A percentile compares a stretch with the other conserved stretches of the same genome.
Evolutionary conservation across 2,888 invertebrate genomes (phyloP).

Genomic region (Microctonus brassicae): DNA sequence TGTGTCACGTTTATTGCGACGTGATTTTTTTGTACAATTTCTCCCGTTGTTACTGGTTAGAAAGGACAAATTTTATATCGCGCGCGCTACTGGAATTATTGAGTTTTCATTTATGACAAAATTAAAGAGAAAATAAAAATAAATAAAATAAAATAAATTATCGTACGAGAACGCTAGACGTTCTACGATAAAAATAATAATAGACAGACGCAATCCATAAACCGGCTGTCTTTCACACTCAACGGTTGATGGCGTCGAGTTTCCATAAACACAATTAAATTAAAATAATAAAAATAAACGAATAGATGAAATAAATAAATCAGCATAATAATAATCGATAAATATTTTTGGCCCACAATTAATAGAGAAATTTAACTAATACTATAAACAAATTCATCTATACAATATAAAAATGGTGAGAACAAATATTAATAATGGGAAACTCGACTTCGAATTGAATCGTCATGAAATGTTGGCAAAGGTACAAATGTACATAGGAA

Average conservation of each 20-base stretch:
- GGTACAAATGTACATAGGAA: conserved; percentile 70
- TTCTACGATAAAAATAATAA: conserved; percentile 24
- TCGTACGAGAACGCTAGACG: conserved; percentile 20
- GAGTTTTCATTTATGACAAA: conserved; percentile 23
- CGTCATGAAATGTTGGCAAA: conserved; percentile 65
- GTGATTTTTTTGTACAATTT: conserved; percentile 52
- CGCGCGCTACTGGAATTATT: conserved; percentile 56
- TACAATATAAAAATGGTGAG: background rate
- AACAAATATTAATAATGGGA: conserved; percentile 44
- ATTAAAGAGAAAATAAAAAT: conserved; percentile 30
- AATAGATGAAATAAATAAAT: conserved; percentile 20
- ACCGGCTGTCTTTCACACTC: conserved; percentile 66
- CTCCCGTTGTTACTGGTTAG: conserved; percentile 41
- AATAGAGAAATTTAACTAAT: too few relatives aligned
- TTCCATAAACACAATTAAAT: conserved; percentile 26
- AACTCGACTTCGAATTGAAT: conserved; percentile 59
- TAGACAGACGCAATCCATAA: conserved; percentile 51
- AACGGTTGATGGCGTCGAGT: conserved; percentile 60
- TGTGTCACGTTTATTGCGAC: background rate
- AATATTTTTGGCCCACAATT: too few relatives aligned
- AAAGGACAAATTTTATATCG: conserved; percentile 54
- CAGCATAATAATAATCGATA: background rate
- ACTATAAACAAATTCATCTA: too few relatives aligned
- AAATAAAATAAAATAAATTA: conserved; percentile 23
- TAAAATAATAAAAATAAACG: background rate